phyloP scores from a whole-genome alignment of 2,113 vertebrate genomes.

The Gnathonemus echidnorhynchus region DNA sequence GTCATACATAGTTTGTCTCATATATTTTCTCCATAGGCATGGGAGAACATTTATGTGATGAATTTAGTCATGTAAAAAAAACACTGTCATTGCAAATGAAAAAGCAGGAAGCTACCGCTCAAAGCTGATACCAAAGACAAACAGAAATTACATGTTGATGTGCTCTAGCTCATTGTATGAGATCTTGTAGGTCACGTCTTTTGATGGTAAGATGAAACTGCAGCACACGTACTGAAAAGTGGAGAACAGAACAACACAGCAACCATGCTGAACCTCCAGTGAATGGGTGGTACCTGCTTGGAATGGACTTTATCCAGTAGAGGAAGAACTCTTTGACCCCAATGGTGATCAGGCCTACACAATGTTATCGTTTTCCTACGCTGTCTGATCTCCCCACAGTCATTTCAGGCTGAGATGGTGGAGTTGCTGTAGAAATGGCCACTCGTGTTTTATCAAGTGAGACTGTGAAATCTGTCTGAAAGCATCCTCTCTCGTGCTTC shows the following conservation, averaged over 20 bases:
- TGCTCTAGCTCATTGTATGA: constrained; percentile 13
- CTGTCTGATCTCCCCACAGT: not conserved
- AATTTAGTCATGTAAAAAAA: not conserved
- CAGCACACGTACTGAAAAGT: not conserved
- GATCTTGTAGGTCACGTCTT: not conserved
- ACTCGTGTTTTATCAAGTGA: not conserved
- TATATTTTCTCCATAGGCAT: not conserved
- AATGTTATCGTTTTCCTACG: not conserved
- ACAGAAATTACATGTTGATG: constrained; percentile 11
- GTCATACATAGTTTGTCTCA: not conserved
- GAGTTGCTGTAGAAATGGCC: not conserved
- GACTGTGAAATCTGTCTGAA: not conserved
- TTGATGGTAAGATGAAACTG: not conserved
- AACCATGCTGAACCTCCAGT: not conserved
- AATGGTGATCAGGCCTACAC: not conserved
- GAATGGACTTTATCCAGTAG: not conserved
- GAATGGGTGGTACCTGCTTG: not conserved
- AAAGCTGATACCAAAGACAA: constrained; percentile 42
- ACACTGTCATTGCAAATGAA: not conserved
- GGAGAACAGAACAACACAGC: not conserved
- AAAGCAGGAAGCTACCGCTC: constrained; percentile 12
- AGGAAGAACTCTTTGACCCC: not conserved
- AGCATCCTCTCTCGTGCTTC: not conserved
- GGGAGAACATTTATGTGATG: constrained; percentile 8
- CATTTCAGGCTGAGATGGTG: not conserved